Percentiles rank a stretch among this genome's conserved stretches.
Conservation (phyloP, 2,888 invertebrate genomes). For the Sthenelais limicola region DNA sequence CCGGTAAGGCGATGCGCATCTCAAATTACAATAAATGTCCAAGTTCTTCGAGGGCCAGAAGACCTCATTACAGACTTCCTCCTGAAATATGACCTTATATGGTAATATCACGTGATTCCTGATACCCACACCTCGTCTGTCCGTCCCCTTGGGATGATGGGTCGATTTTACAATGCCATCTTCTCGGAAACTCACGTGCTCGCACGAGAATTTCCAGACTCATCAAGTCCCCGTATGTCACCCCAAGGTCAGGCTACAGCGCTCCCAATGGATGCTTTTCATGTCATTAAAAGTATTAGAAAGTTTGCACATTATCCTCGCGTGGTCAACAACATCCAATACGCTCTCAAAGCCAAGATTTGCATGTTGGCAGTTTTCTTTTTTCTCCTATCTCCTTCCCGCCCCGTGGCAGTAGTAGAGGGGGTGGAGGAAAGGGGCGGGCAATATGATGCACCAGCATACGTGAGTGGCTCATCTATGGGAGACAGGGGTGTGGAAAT, state of each 20-base stretch:
- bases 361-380: too few relatives aligned
- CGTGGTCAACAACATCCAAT: conserved; percentile 12
- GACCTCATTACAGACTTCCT: conserved; percentile 21
- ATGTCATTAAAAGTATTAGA: conserved; percentile 23
- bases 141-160: conserved; percentile 11
- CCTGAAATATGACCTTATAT: conserved; percentile 30
- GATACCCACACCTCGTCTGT: conserved; percentile 21
- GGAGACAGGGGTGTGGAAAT: too few relatives aligned
- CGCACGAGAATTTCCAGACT: conserved; percentile 15
- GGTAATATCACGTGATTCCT: conserved; percentile 30
- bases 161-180: conserved; percentile 31
- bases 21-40: conserved; percentile 1
- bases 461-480: too few relatives aligned
- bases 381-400: too few relatives aligned
- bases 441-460: too few relatives aligned
- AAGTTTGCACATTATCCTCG: conserved; percentile 20
- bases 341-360: too few relatives aligned
- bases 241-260: background rate
- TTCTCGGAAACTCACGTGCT: conserved; percentile 25
- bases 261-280: conserved; percentile 14
- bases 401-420: too few relatives aligned
- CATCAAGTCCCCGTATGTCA: background rate
- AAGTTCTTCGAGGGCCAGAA: background rate
- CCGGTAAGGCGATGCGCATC: background rate
- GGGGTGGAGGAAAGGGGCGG: too few relatives aligned